Evolutionary conservation across 1,140 invertebrate species (phyloP).

Genomic region (Drosophila setifemur): DNA sequence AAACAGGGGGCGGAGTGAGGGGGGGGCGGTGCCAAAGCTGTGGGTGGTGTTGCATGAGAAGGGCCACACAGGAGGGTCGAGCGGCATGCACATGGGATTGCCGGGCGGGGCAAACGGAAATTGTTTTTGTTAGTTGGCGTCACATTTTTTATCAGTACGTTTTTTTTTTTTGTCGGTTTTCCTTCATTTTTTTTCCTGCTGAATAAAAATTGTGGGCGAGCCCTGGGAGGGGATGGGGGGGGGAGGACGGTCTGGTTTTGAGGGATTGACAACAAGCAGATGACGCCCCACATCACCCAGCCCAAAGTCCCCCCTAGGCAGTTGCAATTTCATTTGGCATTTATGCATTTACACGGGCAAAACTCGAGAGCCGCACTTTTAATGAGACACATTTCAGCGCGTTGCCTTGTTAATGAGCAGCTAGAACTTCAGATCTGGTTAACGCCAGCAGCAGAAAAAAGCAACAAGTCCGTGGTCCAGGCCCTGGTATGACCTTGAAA

Average conservation of each 20-base stretch:
- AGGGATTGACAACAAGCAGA: conserved; percentile 8
- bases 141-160: conserved; percentile 53
- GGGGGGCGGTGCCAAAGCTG: neutral
- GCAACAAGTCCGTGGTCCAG: conserved; percentile 38
- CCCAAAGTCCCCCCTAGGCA: neutral
- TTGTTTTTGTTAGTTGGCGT: conserved; percentile 70
- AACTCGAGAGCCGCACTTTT: conserved; percentile 53
- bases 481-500: conserved; percentile 23
- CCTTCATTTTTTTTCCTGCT: conserved; percentile 4
- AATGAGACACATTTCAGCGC: conserved; percentile 66
- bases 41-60: conserved; percentile 5
- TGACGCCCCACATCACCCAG: conserved; percentile 1
- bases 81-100: conserved; percentile 33
- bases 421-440: neutral
- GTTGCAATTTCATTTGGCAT: conserved; percentile 47
- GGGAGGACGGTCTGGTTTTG: neutral
- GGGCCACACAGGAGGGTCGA: neutral
- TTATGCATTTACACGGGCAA: conserved; percentile 40
- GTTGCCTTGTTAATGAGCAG: conserved; percentile 62
- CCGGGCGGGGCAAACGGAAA: conserved; percentile 33
- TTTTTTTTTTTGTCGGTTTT: conserved; percentile 9
- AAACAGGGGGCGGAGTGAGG: conserved; percentile 24
- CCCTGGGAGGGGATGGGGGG: neutral
- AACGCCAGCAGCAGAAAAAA: neutral
- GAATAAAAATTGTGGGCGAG: conserved; percentile 40